A percentile compares a stretch with the other conserved stretches of the same genome.
Evolutionary conservation across 2,888 invertebrate species (phyloP).

Genomic region (Machimus atricapillus): DNA sequence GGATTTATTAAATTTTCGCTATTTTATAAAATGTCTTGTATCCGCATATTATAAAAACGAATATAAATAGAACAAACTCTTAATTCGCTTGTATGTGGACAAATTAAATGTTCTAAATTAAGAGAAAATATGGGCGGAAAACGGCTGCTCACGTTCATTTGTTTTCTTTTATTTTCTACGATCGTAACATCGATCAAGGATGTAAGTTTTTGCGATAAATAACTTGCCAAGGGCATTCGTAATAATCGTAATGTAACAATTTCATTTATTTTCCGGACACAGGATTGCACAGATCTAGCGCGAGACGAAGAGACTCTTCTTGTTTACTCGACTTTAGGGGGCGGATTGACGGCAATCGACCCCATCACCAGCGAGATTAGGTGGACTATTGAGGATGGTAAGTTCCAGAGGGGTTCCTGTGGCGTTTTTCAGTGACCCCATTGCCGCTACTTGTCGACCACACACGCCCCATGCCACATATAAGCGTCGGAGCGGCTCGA

Average conservation of each 20-base stretch:
- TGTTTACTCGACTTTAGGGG: slow-evolving; percentile 92
- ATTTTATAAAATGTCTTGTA: not conserved
- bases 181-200: slow-evolving; percentile 33
- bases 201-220: not conserved
- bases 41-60: not conserved
- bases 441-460: not conserved
- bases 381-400: slow-evolving; percentile 93
- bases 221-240: not conserved
- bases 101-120: slow-evolving; percentile 3
- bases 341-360: slow-evolving; percentile 89
- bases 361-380: slow-evolving; percentile 82
- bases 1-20: not conserved
- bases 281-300: slow-evolving; percentile 71
- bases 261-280: slow-evolving; percentile 45
- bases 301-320: slow-evolving; percentile 77
- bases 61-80: not conserved
- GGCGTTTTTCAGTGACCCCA: not conserved
- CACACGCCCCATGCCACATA: not conserved
- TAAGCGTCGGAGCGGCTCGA: not conserved
- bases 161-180: slow-evolving; percentile 9
- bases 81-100: not conserved
- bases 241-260: not conserved
- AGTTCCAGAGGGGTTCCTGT: slow-evolving; percentile 50
- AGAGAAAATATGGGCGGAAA: not conserved
- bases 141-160: slow-evolving; percentile 33